These are phyloP conservation scores for Oryzias javanicus DNA, from an alignment of 2,113 vertebrate species.

Conservation along the genomic window DNA sequence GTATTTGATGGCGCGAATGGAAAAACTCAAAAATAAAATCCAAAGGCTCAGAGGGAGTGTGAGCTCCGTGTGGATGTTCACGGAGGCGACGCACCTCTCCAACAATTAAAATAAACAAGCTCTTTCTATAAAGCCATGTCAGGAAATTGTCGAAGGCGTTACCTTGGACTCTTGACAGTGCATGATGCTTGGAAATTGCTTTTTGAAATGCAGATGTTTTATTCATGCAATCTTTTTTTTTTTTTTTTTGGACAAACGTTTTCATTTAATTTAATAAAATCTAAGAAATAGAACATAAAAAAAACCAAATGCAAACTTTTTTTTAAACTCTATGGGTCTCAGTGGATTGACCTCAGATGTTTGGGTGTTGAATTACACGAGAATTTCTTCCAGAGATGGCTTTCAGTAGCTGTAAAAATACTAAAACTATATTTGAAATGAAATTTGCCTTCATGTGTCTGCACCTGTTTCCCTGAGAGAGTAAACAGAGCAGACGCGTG, in stretches of 20 bases:
- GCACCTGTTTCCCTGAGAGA: constrained; percentile 96
- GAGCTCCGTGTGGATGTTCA: constrained; percentile 67
- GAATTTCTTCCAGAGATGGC: constrained; percentile 83
- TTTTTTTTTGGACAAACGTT: background rate
- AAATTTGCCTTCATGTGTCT: constrained; percentile 94
- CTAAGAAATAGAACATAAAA: constrained; percentile 50
- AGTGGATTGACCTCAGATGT: constrained; percentile 77
- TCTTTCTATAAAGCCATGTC: constrained; percentile 57
- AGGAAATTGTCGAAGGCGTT: constrained; percentile 60
- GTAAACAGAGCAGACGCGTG: constrained; percentile 91
- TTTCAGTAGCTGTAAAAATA: constrained; percentile 86
- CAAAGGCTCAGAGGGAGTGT: constrained; percentile 61
- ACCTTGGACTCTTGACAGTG: background rate
- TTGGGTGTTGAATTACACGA: constrained; percentile 81
- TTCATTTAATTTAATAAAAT: constrained; percentile 7
- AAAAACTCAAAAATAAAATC: constrained; percentile 75
- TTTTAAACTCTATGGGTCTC: constrained; percentile 77
- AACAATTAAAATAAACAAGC: constrained; percentile 72
- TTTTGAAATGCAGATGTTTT: background rate
- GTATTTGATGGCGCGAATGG: constrained; percentile 89
- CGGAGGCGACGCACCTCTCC: constrained; percentile 56
- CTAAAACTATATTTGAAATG: constrained; percentile 95
- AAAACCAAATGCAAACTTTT: constrained; percentile 61
- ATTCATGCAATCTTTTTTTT: background rate
- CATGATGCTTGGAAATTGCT: background rate